Conservation (phyloP, 1,140 invertebrate species). For the Hylaeus volcanicus region DNA sequence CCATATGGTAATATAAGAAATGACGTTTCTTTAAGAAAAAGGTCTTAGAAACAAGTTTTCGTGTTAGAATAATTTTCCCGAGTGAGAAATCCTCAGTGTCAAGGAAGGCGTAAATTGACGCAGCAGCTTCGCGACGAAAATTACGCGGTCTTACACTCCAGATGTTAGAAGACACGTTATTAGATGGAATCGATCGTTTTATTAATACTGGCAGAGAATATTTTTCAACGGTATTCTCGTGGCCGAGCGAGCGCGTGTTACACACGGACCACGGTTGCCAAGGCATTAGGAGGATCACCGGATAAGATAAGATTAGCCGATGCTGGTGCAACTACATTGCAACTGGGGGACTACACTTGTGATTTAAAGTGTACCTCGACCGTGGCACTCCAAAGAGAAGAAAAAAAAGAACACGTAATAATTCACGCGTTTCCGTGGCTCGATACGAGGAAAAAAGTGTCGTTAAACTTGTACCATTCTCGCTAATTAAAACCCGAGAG, state of each 20-base stretch:
- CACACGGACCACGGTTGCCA: constrained; percentile 32
- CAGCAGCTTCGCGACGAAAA: not conserved
- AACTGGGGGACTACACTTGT: constrained; percentile 31
- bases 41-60: no score
- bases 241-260: constrained; percentile 36
- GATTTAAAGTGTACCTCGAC: constrained; percentile 52
- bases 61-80: no score
- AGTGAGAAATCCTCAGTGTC: no score
- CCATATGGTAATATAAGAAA: no score
- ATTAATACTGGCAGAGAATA: constrained; percentile 1
- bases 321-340: constrained; percentile 63
- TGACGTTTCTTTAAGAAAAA: no score
- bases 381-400: not conserved
- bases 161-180: not conserved
- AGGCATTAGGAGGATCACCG: constrained; percentile 69
- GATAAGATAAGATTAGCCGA: constrained; percentile 76
- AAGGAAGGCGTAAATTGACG: no score
- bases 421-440: constrained; percentile 1
- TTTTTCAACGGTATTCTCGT: constrained; percentile 22
- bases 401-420: not conserved
- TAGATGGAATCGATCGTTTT: not conserved
- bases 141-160: not conserved
- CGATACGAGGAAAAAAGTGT: not conserved
- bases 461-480: not conserved
- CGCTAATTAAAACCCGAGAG: not conserved